Evolutionary conservation across 2,113 vertebrate genomes (phyloP).

Genomic region (Lagenorhynchus albirostris): DNA sequence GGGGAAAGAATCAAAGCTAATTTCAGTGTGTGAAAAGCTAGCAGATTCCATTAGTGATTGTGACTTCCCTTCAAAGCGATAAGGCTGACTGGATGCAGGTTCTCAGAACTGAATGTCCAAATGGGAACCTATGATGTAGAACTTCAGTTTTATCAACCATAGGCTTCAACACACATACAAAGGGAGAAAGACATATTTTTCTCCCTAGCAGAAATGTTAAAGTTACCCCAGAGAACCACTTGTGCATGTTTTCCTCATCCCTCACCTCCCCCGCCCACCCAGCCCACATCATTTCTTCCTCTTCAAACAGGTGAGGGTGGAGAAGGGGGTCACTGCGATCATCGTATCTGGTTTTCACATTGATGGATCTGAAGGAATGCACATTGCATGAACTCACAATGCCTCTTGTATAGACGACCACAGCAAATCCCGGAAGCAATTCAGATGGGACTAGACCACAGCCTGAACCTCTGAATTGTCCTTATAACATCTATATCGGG

Average conservation of each 20-base stretch:
- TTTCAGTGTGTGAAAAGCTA: slow-evolving; percentile 85
- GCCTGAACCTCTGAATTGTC: background rate
- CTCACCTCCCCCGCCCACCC: slow-evolving; percentile 1
- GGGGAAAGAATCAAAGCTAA: slow-evolving; percentile 85
- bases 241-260: slow-evolving; percentile 66
- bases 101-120: slow-evolving; percentile 83
- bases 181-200: slow-evolving; percentile 49
- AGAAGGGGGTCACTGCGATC: slow-evolving; percentile 69
- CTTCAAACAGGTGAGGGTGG: slow-evolving; percentile 76
- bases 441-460: background rate
- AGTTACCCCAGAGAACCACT: slow-evolving; percentile 74
- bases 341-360: slow-evolving; percentile 74
- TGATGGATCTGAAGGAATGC: slow-evolving; percentile 68
- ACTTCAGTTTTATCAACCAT: slow-evolving; percentile 82
- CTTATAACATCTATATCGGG: background rate
- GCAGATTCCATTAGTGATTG: slow-evolving; percentile 87
- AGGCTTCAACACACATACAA: slow-evolving; percentile 65
- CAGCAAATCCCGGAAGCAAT: slow-evolving; percentile 61
- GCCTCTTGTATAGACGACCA: background rate
- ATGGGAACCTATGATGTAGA: slow-evolving; percentile 84
- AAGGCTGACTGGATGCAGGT: slow-evolving; percentile 79
- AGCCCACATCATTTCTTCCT: slow-evolving; percentile 79
- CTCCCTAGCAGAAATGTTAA: slow-evolving; percentile 69
- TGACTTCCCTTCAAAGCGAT: slow-evolving; percentile 83
- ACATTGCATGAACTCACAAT: background rate